Evolutionary conservation across 2,113 vertebrate genomes (phyloP), one percentile per base, ranked within the genome.

Genomic region (Dasyprocta punctata): DNA sequence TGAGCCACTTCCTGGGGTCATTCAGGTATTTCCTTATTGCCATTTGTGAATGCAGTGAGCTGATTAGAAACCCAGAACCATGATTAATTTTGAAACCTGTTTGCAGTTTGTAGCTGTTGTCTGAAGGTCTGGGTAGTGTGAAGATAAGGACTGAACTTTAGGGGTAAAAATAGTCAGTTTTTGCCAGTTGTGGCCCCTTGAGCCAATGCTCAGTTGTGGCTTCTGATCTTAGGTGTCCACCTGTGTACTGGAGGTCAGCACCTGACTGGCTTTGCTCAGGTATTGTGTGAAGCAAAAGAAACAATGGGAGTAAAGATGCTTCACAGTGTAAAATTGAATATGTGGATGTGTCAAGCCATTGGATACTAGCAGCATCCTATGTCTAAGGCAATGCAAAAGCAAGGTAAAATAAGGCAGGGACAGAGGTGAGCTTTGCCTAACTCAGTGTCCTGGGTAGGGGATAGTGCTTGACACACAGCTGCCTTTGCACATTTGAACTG

Each of bases 1-100:
- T n/a, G 56, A 58, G 58, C 8, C 12, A 41, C 63, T 33, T 75
- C 16, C 30, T 16, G 33, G 19, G 22, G 63, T 49, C 16, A 38
- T 54, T 33, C 44, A 56, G 52, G 1, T 47, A 16, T 90, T 89
- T 94, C 30, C 56, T 49, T n/a, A 12, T 69, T 61, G 10, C 60
- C 58, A 14, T 26, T 88, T 73, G 67, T 28, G 22, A 90, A 44
- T 17, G 17, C 4, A 5, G 24, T 61, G 20, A 49, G n/a, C 83
- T 54, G 30, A 38, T 87, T 52, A n/a, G 69, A 82, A 91, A 47
- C 41, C 6, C 16, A 16, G 7, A 16, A 10, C 36, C 54, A 3
- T 49, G 84, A 86, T 75, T 88, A 22, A 52, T 90, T 97, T 65
- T 67, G 69, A 94, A 81, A 81, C 49, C 26, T 67, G 5, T 9